Conservation (phyloP, 2,113 vertebrate genomes). For the Oxyura jamaicensis region DNA sequence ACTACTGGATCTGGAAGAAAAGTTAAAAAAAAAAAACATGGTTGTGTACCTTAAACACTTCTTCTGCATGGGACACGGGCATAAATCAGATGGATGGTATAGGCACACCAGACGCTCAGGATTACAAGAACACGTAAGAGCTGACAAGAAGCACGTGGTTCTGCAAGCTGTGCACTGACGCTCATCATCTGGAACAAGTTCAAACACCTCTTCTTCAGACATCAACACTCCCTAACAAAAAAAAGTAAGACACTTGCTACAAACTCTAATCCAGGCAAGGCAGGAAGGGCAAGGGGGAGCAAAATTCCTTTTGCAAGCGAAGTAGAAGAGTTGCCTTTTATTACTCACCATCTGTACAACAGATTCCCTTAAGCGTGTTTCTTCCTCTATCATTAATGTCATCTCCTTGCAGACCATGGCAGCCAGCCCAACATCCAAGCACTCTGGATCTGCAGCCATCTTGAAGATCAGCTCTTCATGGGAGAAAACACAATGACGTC, state of each 20-base stretch:
- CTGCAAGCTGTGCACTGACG: constrained; percentile 94
- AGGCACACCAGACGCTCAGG: constrained; percentile 93
- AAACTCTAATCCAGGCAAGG: background rate
- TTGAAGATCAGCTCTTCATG: constrained; percentile 98
- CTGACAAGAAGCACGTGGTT: constrained; percentile 97
- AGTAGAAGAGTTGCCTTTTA: background rate
- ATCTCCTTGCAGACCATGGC: constrained; percentile 93
- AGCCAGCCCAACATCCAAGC: constrained; percentile 94
- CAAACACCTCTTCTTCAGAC: constrained; percentile 96
- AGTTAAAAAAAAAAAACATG: background rate
- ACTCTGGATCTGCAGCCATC: constrained; percentile 96
- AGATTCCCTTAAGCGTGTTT: constrained; percentile 86
- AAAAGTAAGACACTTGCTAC: background rate
- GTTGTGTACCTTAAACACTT: constrained; percentile 91
- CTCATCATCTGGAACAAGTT: constrained; percentile 95
- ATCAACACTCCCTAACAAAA: constrained; percentile 87
- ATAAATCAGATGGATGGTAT: constrained; percentile 88
- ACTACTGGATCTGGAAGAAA: background rate
- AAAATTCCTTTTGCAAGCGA: background rate
- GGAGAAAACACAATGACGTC: constrained; percentile 96
- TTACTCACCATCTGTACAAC: constrained; percentile 87
- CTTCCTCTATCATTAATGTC: constrained; percentile 91
- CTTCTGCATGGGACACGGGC: constrained; percentile 88
- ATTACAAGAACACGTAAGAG: constrained; percentile 93
- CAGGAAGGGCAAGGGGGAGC: background rate